Base-by-base conservation (phyloP, 2,113 vertebrate genomes). In the Platichthys stellatus region DNA sequence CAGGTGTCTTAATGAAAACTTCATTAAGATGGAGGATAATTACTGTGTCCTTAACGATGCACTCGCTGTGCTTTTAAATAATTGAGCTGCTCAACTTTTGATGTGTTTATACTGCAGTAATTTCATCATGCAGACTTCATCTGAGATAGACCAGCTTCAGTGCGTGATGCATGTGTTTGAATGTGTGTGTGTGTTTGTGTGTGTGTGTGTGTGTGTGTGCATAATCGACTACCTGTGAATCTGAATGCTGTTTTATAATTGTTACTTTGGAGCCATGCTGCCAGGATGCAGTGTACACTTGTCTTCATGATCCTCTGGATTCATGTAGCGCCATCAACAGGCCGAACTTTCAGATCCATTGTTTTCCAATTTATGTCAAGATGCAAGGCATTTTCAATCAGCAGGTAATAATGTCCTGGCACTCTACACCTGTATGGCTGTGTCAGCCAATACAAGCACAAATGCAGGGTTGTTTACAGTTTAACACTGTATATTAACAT, bases 1-100 rank as follows among this genome's bases (percentile, higher is more conserved):
- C 83, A 92, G 91, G 90, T 88, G 90, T 90, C 92, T 91, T 88
- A 90, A 90, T 93, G 90, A 94, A 93, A 92, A 90, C 86, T 92
- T 93, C 83, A 93, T 93, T 92, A 91, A 84, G 87, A 87, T 64
- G 61, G 81, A 89, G 68, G 72, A 86, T 91, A 91, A 93, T 92
- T 91, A 90, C 78, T 82, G 70, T 78, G 87, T 90, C 73, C 79
- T 88, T 91, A 90, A 91, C 70, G 82, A 90, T 80, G 85, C 89
- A 86, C 89, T 93, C 69, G 51, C 83, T 84, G 78, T 92, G 72
- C 74, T 86, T 87, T 92, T 90, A 90, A 91, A 93, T 94, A 92
- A 94, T 90, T 90, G 89, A 91, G 76, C 81, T 73, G 83, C 78
- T 90, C 75, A 87, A 92, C 86, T 86, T 91, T 80, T 91, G 84